These are phyloP conservation scores for Buceros bicornis DNA, from an alignment of 2,797 vertebrate species.

Conservation along the genomic window DNA sequence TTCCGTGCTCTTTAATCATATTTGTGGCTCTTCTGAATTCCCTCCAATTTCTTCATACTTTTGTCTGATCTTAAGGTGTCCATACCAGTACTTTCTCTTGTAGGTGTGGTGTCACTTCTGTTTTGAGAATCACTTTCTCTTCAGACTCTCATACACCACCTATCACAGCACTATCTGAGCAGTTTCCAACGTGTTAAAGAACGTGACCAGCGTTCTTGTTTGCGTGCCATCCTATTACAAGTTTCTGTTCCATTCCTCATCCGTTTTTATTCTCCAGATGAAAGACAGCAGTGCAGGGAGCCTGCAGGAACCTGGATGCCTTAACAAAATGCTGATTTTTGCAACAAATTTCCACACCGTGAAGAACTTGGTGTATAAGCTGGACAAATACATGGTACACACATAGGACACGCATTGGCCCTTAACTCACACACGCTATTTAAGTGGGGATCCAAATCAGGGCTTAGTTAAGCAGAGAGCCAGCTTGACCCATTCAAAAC, in stretches of 20 bases:
- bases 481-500: conserved; percentile 16
- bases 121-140: not conserved
- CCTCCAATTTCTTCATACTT: not conserved
- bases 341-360: not conserved
- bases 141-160: not conserved
- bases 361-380: not conserved
- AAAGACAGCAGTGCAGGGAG: not conserved
- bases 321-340: not conserved
- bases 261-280: not conserved
- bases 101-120: not conserved
- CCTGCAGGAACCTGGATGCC: not conserved
- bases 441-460: not conserved
- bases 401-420: accelerated
- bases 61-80: not conserved
- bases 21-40: conserved; percentile 7
- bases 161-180: not conserved
- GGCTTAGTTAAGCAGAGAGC: not conserved
- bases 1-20: not conserved
- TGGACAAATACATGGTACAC: not conserved
- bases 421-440: not conserved
- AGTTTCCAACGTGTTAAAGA: not conserved
- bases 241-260: not conserved
- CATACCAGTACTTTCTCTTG: not conserved
- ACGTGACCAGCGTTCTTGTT: accelerated
- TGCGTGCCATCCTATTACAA: not conserved